Base-by-base conservation (phyloP, 2,797 vertebrate species). In the Cryptoprocta ferox region DNA sequence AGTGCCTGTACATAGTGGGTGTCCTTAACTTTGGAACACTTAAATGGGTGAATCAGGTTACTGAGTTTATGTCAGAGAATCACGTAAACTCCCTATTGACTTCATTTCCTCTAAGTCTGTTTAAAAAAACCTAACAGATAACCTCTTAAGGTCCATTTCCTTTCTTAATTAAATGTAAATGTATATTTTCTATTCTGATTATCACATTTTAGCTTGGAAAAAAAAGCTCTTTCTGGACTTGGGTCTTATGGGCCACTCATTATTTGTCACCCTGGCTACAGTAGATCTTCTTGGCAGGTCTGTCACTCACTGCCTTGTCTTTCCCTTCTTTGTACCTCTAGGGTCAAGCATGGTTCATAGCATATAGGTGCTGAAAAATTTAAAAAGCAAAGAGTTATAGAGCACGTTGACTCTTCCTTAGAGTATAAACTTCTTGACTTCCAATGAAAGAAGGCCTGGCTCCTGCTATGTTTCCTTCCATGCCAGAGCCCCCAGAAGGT, bases 111-210 rank as follows among this genome's bases (percentile, higher is more conserved):
- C 19, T 82, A 70, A 39, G 21, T 94, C 63, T 68, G 28, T 21
- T 45, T 50, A 80, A n/a, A 97, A 75, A 76, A 75, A 39, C 76
- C 30, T 15, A 45, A 19, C 30, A 91, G 61, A 45, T 83, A 90
- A 19, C 5, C 35, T 92, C 45, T 71, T 73, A 42, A 84, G 35
- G 16, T 70, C 35, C 12, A n/a, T 89, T 65, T 83, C 37, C 66
- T 80, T 59, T 61, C 30, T 63, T 89, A 87, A 87, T 39, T 75
- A 70, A 96, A 19, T 83, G 3, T 89, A 94, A 96, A 39, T 32
- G 3, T 19, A 1, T 59, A 28, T 78, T 93, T 91, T 89, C n/a
- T 7, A 56, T 68, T 65, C 30, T 63, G 70, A 26, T 48, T 24
- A 53, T 71, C 76, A 24, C 5, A 7, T 76, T 42, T 93, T 59